Base-by-base conservation (phyloP, 2,888 invertebrate genomes). In the Octonoba sinensis region DNA sequence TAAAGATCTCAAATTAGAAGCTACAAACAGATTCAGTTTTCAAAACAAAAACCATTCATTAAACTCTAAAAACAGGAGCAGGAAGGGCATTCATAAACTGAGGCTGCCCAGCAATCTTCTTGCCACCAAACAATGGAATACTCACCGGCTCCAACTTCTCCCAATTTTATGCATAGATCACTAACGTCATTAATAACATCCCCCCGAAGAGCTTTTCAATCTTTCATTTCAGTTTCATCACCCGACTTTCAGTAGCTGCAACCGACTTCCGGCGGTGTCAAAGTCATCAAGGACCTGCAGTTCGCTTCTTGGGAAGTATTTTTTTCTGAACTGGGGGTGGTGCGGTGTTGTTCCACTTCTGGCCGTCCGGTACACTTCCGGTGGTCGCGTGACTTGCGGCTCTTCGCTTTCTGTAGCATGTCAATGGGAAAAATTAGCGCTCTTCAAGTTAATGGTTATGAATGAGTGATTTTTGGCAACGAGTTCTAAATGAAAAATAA, bases 171-270 rank as follows among this genome's bases (percentile, higher is more conserved):
- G 49, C 18, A 65, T 60, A 57, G 70, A 77, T 77, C 77, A 71
- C 57, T 57, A 47, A 36, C n/a, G 65, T 77, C 77, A 77, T 77
- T 77, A 77, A 77, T 77, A 77, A 71, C 59, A 15, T 12, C 20
- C 47, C 77, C 62, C 22, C 24, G 11, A 27, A 36, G 47, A 16
- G 47, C 27, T 56, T 72, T 60, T 36, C 64, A 54, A 77, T 69
- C 56, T 64, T 64, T 77, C 70, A 70, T 71, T 77, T 57, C 18
- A 49, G 57, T 71, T 77, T 77, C 77, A 71, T 77, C 77, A 20
- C 71, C 70, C 27, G 46, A 51, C 18, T 47, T 49, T 18, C 20
- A 49, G 56, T 46, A 47, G 65, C 59, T 70, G 57, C 49, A 56
- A 57, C 49, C 44, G 24, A 65, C 22, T 71, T 77, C 71, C 77